Evolutionary conservation across 2,888 invertebrate genomes (phyloP).

Genomic region (Pandemis corylana): DNA sequence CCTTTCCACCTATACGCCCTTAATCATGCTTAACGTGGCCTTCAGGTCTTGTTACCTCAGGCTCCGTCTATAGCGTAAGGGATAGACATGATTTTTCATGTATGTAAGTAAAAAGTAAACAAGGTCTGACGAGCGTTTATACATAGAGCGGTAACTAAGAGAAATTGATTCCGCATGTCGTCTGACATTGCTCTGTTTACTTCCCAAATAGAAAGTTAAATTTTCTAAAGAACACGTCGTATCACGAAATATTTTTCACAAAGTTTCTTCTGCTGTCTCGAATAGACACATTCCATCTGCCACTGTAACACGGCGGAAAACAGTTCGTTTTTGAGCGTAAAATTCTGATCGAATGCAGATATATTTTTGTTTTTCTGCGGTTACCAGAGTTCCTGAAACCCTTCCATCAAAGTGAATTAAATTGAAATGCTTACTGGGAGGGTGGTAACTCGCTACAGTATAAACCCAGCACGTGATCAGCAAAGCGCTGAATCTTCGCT

Average conservation of each 20-base stretch:
- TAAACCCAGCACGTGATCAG: background rate
- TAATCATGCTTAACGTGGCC: too few relatives aligned
- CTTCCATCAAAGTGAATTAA: constrained; percentile 38
- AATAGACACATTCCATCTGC: background rate
- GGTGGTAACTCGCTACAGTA: background rate
- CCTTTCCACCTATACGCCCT: too few relatives aligned
- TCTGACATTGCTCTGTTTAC: constrained; percentile 18
- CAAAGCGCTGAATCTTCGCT: background rate
- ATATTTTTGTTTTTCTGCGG: constrained; percentile 21
- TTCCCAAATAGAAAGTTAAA: constrained; percentile 7
- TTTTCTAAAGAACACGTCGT: constrained; percentile 17
- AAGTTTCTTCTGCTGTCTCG: background rate
- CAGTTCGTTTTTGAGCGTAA: constrained; percentile 2
- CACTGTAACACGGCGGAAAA: constrained; percentile 5
- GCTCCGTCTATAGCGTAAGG: too few relatives aligned
- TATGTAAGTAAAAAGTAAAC: too few relatives aligned
- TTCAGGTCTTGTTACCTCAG: too few relatives aligned
- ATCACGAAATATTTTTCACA: constrained; percentile 12
- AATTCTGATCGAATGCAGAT: background rate
- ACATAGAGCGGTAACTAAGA: background rate
- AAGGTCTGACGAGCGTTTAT: background rate
- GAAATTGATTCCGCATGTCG: background rate
- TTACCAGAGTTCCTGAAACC: constrained; percentile 25
- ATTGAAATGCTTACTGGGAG: constrained; percentile 31
- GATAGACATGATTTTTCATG: too few relatives aligned